Base-by-base conservation (phyloP, 2,888 invertebrate species). In the Limnephilus lunatus region DNA sequence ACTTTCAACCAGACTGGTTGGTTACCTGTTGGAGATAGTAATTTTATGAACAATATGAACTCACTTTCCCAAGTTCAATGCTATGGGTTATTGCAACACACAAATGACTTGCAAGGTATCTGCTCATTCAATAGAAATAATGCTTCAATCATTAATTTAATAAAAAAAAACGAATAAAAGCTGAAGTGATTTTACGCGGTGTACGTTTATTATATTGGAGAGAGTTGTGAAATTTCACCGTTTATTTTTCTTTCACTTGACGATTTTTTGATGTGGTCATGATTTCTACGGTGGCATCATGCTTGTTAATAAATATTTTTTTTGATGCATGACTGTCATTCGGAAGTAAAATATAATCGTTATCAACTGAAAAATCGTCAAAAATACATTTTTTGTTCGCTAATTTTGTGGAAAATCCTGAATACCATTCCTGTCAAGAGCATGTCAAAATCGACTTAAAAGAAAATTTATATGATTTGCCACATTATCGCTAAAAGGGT, bases 41-140 rank as follows among this genome's bases (percentile, higher is more conserved):
- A n/a, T 68, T 12, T 44, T 68, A n/a, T n/a, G 68, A 35, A 83
- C 32, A 83, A 11, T 86, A 15, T 48, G 86, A 31, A 81, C 53
- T 91, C 89, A 91, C 91, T 91, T 91, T 91, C 91, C 83, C 91
- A 91, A 91, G 91, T 91, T 91, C 91, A 91, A 89, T 91, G 89
- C 44, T 48, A n/a, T 35, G 9, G 25, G 68, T 25, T 68, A 68
- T 68, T 68, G 68, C 68, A 68, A 68, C 68, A 68, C 53, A 25
- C 68, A n/a, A 25, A 68, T 68, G 68, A 68, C 68, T 68, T 68
- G 68, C 68, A 68, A 68, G 25, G 68, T 68, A 68, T n/a, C 53
- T 19, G 7, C 68, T 68, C 25, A n/a, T 25, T 68, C 68, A 25
- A 68, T 25, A 68, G 68, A 68, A 68, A 68, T 68, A 48, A 48